Percentiles rank a stretch among this genome's conserved stretches.
These are phyloP conservation scores for Orussus abietinus DNA, from an alignment of 1,140 invertebrate species.

Conservation along the genomic window DNA sequence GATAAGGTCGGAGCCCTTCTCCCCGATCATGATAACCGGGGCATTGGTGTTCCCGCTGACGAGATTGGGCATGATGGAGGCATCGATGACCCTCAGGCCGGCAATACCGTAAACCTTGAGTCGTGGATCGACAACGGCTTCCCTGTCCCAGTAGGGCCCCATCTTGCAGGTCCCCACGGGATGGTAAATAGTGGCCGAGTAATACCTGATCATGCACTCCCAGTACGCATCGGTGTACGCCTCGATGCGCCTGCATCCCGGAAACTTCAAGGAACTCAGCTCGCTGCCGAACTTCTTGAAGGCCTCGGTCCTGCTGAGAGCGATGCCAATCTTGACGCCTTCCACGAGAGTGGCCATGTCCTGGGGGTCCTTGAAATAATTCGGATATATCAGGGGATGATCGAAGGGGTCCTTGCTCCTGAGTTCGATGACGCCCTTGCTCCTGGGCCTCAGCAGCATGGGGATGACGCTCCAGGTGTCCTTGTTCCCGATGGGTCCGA, in stretches of 20 bases:
- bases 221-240: conserved; percentile 71
- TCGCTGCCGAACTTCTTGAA: conserved; percentile 68
- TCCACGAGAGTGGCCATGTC: conserved; percentile 79
- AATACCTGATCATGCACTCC: conserved; percentile 79
- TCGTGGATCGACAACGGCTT: conserved; percentile 83
- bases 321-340: conserved; percentile 75
- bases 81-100: conserved; percentile 79
- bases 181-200: conserved; percentile 81
- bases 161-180: conserved; percentile 90
- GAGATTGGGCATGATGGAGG: conserved; percentile 79
- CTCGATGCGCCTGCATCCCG: conserved; percentile 64
- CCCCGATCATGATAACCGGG: conserved; percentile 79
- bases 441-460: conserved; percentile 76
- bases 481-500: conserved; percentile 69
- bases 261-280: conserved; percentile 65
- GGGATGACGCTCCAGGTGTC: conserved; percentile 85
- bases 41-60: conserved; percentile 83
- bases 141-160: conserved; percentile 79
- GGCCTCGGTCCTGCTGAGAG: conserved; percentile 67
- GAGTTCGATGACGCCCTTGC: conserved; percentile 74
- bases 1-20: conserved; percentile 79
- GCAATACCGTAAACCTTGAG: conserved; percentile 75
- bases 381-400: conserved; percentile 89
- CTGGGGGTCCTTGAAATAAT: conserved; percentile 77
- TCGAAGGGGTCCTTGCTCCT: conserved; percentile 81